Percentiles rank a stretch among this genome's conserved stretches.
Conservation (phyloP, 2,797 vertebrate genomes). For the Chaetodon trifasciatus region DNA sequence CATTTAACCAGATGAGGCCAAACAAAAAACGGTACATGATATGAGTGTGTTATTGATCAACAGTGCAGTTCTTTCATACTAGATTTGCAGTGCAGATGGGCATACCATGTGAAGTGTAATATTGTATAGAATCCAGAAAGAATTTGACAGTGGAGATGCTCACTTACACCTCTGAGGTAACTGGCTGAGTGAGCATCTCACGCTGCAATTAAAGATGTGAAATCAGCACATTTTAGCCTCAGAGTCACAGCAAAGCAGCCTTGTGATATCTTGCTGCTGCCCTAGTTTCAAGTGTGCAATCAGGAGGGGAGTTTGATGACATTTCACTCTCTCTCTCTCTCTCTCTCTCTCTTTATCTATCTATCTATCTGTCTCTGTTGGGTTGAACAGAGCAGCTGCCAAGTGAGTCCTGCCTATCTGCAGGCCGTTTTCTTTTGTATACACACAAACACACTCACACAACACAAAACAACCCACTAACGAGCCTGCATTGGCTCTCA, state of each 20-base stretch:
- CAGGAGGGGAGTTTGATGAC: slow-evolving; percentile 35
- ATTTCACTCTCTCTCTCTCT: slow-evolving; percentile 33
- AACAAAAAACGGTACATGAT: neutral
- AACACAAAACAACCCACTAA: slow-evolving; percentile 20
- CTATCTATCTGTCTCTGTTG: neutral
- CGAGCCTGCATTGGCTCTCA: slow-evolving; percentile 14
- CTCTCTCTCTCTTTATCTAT: slow-evolving; percentile 7
- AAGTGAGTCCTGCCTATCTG: slow-evolving; percentile 32
- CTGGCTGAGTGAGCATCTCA: slow-evolving; percentile 21
- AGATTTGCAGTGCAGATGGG: neutral
- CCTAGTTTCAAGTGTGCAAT: slow-evolving; percentile 42
- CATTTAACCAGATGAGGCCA: neutral
- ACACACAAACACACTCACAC: slow-evolving; percentile 24
- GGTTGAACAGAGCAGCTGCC: slow-evolving; percentile 25
- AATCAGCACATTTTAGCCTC: slow-evolving; percentile 58
- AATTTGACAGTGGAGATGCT: neutral
- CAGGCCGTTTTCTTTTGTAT: slow-evolving; percentile 4
- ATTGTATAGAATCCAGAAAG: neutral
- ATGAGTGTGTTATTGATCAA: neutral
- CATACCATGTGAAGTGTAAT: too few relatives aligned
- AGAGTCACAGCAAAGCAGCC: slow-evolving; percentile 45
- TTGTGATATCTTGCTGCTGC: slow-evolving; percentile 46
- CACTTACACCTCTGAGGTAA: slow-evolving; percentile 36
- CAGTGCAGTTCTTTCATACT: neutral
- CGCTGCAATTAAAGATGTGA: slow-evolving; percentile 51